phyloP scores from a whole-genome alignment of 2,113 vertebrate genomes.

The Myrmecobius fasciatus region DNA sequence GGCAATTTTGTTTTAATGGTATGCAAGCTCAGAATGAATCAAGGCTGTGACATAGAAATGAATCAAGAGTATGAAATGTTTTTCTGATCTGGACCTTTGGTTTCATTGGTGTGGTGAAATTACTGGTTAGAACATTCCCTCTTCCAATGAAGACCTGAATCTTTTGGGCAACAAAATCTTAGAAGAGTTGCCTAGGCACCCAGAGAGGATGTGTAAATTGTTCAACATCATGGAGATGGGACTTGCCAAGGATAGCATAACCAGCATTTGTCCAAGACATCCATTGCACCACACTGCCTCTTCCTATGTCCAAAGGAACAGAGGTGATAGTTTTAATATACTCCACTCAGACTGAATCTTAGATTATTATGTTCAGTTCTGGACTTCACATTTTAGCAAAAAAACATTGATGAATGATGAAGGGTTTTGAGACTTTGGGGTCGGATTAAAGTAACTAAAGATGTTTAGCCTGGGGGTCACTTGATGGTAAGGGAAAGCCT shows the following conservation, averaged over 20 bases:
- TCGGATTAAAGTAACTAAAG: not conserved
- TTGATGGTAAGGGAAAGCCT: not conserved
- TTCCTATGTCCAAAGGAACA: not conserved
- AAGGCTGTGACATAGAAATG: not conserved
- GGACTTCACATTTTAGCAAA: not conserved
- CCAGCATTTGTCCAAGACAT: not conserved
- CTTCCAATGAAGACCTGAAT: not conserved
- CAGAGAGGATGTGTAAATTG: not conserved
- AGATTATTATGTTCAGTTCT: not conserved
- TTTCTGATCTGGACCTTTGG: not conserved
- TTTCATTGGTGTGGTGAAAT: not conserved
- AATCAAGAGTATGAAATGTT: not conserved
- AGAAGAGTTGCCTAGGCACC: not conserved
- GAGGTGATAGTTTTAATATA: not conserved
- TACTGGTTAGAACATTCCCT: not conserved
- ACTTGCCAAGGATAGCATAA: not conserved
- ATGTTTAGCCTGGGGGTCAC: not conserved
- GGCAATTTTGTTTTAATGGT: not conserved
- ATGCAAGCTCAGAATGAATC: not conserved
- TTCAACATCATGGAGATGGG: not conserved
- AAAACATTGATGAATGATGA: not conserved
- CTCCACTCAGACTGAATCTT: not conserved
- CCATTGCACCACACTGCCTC: not conserved
- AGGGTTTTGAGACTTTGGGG: not conserved
- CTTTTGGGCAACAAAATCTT: not conserved